These are phyloP conservation scores for Cheilosia soror DNA, from an alignment of 2,888 invertebrate species.

Conservation along the genomic window DNA sequence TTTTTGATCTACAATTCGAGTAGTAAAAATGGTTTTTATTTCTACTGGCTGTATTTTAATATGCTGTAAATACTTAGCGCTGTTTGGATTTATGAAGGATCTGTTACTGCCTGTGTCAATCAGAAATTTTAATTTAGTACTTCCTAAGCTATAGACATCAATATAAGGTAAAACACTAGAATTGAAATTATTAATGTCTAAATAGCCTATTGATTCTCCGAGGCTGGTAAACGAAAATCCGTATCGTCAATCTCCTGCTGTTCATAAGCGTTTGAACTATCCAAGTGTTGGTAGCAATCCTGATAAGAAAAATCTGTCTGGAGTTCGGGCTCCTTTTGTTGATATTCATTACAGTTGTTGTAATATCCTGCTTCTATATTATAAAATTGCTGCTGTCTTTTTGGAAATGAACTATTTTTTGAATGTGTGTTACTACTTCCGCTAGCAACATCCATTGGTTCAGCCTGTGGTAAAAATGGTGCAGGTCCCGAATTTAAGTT, in stretches of 20 bases:
- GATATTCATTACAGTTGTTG: neutral
- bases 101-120: neutral
- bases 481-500: neutral
- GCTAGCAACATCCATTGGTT: neutral
- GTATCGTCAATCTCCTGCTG: neutral
- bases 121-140: neutral
- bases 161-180: neutral
- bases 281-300: too few species aligned
- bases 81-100: constrained; percentile 55
- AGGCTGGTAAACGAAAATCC: neutral
- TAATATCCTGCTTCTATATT: neutral
- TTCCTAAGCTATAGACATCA: neutral
- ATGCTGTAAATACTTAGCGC: neutral
- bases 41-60: neutral
- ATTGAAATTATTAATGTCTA: constrained; percentile 49
- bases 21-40: neutral
- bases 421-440: neutral
- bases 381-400: neutral
- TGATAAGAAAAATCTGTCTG: neutral
- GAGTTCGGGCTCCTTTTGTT: neutral
- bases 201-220: constrained; percentile 56
- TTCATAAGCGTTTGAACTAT: neutral
- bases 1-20: neutral
- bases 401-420: neutral
- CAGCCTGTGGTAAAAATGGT: neutral